A percentile compares a stretch with the other conserved stretches of the same genome.
Evolutionary conservation across 2,113 vertebrate genomes (phyloP).

Genomic region (Indicator indicator): DNA sequence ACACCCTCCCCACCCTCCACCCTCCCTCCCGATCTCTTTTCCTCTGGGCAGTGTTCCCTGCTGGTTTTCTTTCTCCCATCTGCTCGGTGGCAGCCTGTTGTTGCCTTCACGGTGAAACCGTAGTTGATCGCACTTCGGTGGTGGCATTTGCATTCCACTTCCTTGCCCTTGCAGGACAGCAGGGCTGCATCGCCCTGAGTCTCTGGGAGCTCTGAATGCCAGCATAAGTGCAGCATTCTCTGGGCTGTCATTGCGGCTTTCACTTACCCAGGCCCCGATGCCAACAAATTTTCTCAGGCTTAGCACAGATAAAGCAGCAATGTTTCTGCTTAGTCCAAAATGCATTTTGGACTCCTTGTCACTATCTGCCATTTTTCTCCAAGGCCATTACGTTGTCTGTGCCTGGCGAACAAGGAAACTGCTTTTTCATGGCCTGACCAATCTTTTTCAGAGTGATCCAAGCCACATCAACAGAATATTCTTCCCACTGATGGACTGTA

Average conservation of each 20-base stretch:
- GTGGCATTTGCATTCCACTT: conserved; percentile 55
- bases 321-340: conserved; percentile 63
- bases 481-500: conserved; percentile 26
- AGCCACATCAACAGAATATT: conserved; percentile 56
- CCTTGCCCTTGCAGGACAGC: conserved; percentile 53
- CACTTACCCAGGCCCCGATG: conserved; percentile 68
- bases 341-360: conserved; percentile 69
- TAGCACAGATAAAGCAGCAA: conserved; percentile 70
- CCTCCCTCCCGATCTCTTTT: background rate
- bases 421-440: conserved; percentile 39
- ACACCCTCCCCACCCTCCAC: background rate
- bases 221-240: conserved; percentile 68
- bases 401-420: conserved; percentile 41
- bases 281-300: conserved; percentile 74
- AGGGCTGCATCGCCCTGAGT: conserved; percentile 26
- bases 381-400: conserved; percentile 60
- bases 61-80: conserved; percentile 66
- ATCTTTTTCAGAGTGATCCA: conserved; percentile 33
- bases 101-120: background rate
- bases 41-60: conserved; percentile 51
- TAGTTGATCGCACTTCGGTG: background rate
- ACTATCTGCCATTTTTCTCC: conserved; percentile 61
- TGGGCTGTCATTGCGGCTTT: conserved; percentile 66
- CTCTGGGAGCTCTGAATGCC: conserved; percentile 56
- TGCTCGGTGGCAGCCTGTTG: conserved; percentile 59